A percentile compares a stretch with the other conserved stretches of the same genome.
phyloP scores from a whole-genome alignment of 2,888 invertebrate species.

The Cinara cedri region DNA sequence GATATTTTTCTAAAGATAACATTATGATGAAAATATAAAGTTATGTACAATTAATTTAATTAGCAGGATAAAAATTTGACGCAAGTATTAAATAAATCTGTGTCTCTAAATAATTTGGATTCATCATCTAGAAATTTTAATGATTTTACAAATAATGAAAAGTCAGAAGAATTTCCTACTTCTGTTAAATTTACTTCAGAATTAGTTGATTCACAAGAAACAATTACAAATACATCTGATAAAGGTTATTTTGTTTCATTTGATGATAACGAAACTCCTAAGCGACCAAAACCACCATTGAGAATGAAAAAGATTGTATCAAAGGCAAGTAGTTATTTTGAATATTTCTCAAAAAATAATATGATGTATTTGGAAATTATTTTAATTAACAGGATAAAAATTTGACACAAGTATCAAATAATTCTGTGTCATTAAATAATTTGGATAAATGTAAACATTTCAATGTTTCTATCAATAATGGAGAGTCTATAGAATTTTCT shows the following conservation, averaged over 20 bases:
- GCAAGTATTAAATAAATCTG: slow-evolving; percentile 49
- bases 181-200: slow-evolving; percentile 30
- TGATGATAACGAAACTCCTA: slow-evolving; percentile 81
- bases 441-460: slow-evolving; percentile 28
- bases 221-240: slow-evolving; percentile 64
- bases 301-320: slow-evolving; percentile 70
- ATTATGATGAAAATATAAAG: background rate
- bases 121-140: slow-evolving; percentile 7
- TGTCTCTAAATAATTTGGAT: slow-evolving; percentile 43
- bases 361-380: background rate
- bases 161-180: slow-evolving; percentile 28
- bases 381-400: slow-evolving; percentile 38
- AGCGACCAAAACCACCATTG: slow-evolving; percentile 86
- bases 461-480: background rate
- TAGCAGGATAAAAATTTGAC: slow-evolving; percentile 48
- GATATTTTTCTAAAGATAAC: background rate
- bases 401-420: slow-evolving; percentile 48
- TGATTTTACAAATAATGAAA: background rate
- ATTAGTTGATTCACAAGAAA: too few relatives aligned
- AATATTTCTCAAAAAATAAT: background rate
- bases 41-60: slow-evolving; percentile 8
- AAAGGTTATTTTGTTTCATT: slow-evolving; percentile 94
- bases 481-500: slow-evolving; percentile 21
- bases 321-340: slow-evolving; percentile 15
- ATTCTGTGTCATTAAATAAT: slow-evolving; percentile 50